These are phyloP conservation scores for Volucella inanis DNA, from an alignment of 2,888 invertebrate genomes.

Conservation along the genomic window DNA sequence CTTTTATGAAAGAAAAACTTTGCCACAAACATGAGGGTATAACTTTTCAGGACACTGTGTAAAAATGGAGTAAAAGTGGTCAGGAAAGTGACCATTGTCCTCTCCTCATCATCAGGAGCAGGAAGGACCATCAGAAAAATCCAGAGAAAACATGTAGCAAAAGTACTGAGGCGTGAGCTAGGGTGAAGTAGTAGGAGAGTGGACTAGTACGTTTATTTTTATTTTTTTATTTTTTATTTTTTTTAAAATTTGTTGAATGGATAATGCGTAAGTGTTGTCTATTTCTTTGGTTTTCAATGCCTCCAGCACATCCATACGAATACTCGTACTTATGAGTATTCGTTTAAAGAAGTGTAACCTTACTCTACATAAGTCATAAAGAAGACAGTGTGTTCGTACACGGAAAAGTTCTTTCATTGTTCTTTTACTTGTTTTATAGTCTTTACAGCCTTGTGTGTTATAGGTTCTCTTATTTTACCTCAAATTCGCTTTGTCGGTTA, in stretches of 20 bases:
- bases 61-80: conserved; percentile 65
- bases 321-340: background rate
- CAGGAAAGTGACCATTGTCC: conserved; percentile 64
- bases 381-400: conserved; percentile 42
- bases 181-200: conserved; percentile 52
- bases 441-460: conserved; percentile 9
- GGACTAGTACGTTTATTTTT: conserved; percentile 59
- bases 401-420: conserved; percentile 62
- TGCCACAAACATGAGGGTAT: conserved; percentile 44
- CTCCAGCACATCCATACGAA: background rate
- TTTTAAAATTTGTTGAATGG: conserved; percentile 54
- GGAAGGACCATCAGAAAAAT: conserved; percentile 19
- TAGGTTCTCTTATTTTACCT: conserved; percentile 59
- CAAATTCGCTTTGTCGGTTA: conserved; percentile 22
- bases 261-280: conserved; percentile 63
- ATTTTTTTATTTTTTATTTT: no score
- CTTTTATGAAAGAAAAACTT: conserved; percentile 24
- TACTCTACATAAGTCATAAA: conserved; percentile 68
- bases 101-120: conserved; percentile 47
- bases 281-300: conserved; percentile 20
- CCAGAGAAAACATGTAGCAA: conserved; percentile 35
- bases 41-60: conserved; percentile 58
- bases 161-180: background rate
- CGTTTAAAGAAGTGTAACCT: conserved; percentile 38
- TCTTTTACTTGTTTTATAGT: conserved; percentile 60